A percentile compares a stretch with the other conserved stretches of the same genome.
Conservation (phyloP, 2,888 invertebrate species). For the Cataglyphis cursor region DNA sequence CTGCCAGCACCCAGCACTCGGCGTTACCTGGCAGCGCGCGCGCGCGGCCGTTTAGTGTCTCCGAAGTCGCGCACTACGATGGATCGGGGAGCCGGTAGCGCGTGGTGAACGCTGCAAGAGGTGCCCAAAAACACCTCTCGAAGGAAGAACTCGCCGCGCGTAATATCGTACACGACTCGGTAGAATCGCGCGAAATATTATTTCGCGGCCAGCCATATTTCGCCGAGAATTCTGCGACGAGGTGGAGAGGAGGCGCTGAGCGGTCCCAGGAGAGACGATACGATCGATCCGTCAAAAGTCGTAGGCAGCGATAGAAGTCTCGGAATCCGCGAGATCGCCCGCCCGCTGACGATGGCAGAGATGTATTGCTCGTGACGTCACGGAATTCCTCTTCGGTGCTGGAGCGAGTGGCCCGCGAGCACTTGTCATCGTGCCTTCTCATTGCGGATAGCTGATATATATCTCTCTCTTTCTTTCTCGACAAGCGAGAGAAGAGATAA, state of each 20-base stretch:
- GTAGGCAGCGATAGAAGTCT: conserved; percentile 33
- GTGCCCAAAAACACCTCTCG: conserved; percentile 47
- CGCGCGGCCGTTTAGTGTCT: conserved; percentile 72
- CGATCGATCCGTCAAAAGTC: conserved; percentile 72
- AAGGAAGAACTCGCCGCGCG: conserved; percentile 47
- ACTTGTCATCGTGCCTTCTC: conserved; percentile 47
- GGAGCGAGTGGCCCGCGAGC: conserved; percentile 37
- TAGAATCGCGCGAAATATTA: background rate
- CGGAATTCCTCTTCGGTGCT: conserved; percentile 42
- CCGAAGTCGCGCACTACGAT: conserved; percentile 80
- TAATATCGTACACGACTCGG: conserved; percentile 3
- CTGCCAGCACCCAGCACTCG: conserved; percentile 65
- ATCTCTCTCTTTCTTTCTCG: background rate
- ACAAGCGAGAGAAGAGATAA: background rate
- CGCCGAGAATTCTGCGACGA: conserved; percentile 7
- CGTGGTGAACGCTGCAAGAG: conserved; percentile 26
- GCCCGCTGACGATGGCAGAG: conserved; percentile 48
- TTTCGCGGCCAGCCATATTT: conserved; percentile 11
- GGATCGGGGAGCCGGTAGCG: conserved; percentile 68
- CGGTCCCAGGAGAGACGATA: conserved; percentile 66
- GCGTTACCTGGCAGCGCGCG: conserved; percentile 72
- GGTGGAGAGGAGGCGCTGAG: conserved; percentile 19
- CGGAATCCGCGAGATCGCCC: conserved; percentile 20
- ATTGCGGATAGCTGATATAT: conserved; percentile 12
- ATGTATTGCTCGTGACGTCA: conserved; percentile 74